These are phyloP conservation scores for Cephalopterus ornatus DNA, from an alignment of 2,113 vertebrate genomes.

Conservation along the genomic window DNA sequence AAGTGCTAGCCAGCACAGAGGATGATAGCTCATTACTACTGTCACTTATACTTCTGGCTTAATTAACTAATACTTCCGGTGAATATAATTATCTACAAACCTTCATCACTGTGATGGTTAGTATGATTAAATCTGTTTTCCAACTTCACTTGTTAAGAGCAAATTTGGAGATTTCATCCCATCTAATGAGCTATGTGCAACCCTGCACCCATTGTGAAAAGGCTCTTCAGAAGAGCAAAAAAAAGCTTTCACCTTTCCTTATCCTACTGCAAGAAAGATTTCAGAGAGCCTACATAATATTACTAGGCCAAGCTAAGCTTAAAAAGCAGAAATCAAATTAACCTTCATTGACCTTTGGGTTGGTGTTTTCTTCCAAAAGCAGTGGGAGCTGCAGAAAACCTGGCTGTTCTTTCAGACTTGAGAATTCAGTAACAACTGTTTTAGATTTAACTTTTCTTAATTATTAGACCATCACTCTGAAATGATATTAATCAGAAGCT, in stretches of 20 bases:
- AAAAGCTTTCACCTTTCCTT: neutral
- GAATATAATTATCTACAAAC: neutral
- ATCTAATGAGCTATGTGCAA: neutral
- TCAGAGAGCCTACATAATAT: neutral
- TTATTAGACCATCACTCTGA: neutral
- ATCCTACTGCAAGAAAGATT: neutral
- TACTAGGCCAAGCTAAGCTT: neutral
- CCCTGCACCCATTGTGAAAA: neutral
- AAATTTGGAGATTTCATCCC: neutral
- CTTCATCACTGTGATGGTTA: neutral
- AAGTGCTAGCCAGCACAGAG: neutral
- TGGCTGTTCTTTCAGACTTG: neutral
- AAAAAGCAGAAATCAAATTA: neutral
- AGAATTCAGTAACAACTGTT: neutral
- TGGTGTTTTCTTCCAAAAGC: neutral
- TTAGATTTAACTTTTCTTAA: neutral
- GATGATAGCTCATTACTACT: neutral
- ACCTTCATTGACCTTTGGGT: neutral
- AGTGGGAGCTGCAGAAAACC: neutral
- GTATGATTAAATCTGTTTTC: neutral
- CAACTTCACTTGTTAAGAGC: neutral
- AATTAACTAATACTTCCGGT: neutral
- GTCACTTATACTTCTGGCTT: neutral
- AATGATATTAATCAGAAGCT: neutral
- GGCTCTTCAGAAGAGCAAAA: neutral